phyloP scores from a whole-genome alignment of 2,113 vertebrate genomes.

The Mola mola region DNA sequence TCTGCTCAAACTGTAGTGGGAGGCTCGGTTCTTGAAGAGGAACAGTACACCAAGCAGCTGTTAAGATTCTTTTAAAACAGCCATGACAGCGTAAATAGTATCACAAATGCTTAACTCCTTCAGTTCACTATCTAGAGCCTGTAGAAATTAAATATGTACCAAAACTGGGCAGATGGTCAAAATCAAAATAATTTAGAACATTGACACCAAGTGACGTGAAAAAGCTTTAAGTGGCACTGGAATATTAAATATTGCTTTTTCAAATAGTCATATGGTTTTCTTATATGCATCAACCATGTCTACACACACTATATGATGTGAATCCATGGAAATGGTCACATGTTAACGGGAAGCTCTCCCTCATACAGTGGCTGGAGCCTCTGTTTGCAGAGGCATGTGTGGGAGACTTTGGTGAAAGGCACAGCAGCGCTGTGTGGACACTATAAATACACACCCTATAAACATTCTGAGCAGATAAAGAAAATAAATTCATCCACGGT shows the following conservation, averaged over 20 bases:
- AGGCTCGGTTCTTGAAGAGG: slow-evolving; percentile 23
- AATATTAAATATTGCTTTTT: slow-evolving; percentile 10
- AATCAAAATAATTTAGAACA: slow-evolving; percentile 21
- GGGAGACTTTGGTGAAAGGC: slow-evolving; percentile 31
- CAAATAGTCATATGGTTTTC: too few species aligned
- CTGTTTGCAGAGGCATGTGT: slow-evolving; percentile 17
- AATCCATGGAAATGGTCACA: slow-evolving; percentile 30
- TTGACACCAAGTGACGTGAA: slow-evolving; percentile 33
- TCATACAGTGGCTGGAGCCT: slow-evolving; percentile 2
- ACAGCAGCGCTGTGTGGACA: slow-evolving; percentile 12
- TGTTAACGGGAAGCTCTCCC: slow-evolving; percentile 37
- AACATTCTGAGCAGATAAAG: slow-evolving; percentile 40
- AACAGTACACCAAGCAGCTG: slow-evolving; percentile 55
- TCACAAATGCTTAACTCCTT: slow-evolving; percentile 61
- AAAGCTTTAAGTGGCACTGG: slow-evolving; percentile 7
- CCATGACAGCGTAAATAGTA: slow-evolving; percentile 50
- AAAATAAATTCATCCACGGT: slow-evolving; percentile 31
- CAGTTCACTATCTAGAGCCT: slow-evolving; percentile 55
- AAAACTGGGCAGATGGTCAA: slow-evolving; percentile 43
- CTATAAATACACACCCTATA: slow-evolving; percentile 43
- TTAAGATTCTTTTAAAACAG: slow-evolving; percentile 45
- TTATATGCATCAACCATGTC: too few species aligned
- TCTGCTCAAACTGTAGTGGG: slow-evolving; percentile 33
- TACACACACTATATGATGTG: too few species aligned
- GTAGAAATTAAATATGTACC: slow-evolving; percentile 39